These are phyloP conservation scores for Cephalotes varians DNA, from an alignment of 2,888 invertebrate species.

Conservation along the genomic window DNA sequence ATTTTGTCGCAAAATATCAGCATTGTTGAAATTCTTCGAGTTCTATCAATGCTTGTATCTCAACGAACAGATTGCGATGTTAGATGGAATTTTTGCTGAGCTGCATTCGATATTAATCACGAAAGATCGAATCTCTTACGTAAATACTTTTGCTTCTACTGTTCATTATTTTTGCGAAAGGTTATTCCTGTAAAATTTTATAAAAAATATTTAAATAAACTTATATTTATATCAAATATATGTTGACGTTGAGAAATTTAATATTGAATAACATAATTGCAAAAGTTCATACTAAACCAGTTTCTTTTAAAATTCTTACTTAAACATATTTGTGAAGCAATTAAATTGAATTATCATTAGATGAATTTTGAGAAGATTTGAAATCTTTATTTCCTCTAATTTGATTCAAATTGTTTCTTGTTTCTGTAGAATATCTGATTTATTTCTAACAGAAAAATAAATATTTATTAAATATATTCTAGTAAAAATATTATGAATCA, in stretches of 20 bases:
- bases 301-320: not conserved
- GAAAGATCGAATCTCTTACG: constrained; percentile 12
- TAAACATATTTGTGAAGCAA: not conserved
- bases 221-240: not conserved
- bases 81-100: constrained; percentile 15
- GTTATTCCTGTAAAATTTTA: not conserved
- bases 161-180: not conserved
- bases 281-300: not conserved
- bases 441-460: not conserved
- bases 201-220: not conserved
- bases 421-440: not conserved
- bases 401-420: too few species aligned
- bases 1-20: constrained; percentile 26
- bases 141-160: constrained; percentile 21
- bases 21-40: constrained; percentile 37
- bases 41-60: constrained; percentile 28
- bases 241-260: not conserved
- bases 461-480: too few species aligned
- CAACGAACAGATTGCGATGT: constrained; percentile 30
- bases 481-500: not conserved
- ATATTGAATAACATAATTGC: not conserved
- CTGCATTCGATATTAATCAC: constrained; percentile 34
- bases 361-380: not conserved
- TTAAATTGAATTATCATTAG: not conserved
- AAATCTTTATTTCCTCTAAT: not conserved